These are phyloP conservation scores for Puffinus mauretanicus DNA, from an alignment of 2,113 vertebrate species.

Conservation along the genomic window DNA sequence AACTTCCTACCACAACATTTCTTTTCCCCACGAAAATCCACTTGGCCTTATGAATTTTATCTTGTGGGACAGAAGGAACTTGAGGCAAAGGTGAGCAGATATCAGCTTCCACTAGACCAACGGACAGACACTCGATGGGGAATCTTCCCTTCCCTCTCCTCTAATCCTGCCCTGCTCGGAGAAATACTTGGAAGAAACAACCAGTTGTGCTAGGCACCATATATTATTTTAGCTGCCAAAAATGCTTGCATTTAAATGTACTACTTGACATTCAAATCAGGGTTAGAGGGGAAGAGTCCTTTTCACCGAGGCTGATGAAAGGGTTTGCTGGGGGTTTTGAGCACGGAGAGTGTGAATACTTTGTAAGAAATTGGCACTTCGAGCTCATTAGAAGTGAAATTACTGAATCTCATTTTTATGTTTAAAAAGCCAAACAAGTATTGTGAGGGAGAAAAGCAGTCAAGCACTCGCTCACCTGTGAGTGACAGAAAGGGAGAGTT, in stretches of 20 bases:
- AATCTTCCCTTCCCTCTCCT: neutral
- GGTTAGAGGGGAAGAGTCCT: slow-evolving; percentile 14
- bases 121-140: neutral
- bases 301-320: slow-evolving; percentile 35
- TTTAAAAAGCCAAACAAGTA: neutral
- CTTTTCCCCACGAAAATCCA: neutral
- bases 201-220: neutral
- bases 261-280: slow-evolving; percentile 67
- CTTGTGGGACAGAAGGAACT: neutral
- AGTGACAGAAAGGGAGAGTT: neutral
- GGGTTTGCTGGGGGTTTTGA: neutral
- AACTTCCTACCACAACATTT: neutral
- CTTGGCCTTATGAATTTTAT: neutral
- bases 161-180: neutral
- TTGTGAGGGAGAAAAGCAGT: neutral
- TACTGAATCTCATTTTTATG: neutral
- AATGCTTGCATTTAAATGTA: slow-evolving; percentile 50
- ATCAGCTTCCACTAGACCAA: neutral
- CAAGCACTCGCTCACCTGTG: neutral
- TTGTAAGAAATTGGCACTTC: slow-evolving; percentile 30
- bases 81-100: neutral
- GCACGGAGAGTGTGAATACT: neutral
- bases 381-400: slow-evolving; percentile 37
- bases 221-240: slow-evolving; percentile 53
- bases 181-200: slow-evolving; percentile 33